A percentile compares a stretch with the other conserved stretches of the same genome.
Evolutionary conservation across 2,113 vertebrate species (phyloP).

Genomic region (Brachionichthys hirsutus): DNA sequence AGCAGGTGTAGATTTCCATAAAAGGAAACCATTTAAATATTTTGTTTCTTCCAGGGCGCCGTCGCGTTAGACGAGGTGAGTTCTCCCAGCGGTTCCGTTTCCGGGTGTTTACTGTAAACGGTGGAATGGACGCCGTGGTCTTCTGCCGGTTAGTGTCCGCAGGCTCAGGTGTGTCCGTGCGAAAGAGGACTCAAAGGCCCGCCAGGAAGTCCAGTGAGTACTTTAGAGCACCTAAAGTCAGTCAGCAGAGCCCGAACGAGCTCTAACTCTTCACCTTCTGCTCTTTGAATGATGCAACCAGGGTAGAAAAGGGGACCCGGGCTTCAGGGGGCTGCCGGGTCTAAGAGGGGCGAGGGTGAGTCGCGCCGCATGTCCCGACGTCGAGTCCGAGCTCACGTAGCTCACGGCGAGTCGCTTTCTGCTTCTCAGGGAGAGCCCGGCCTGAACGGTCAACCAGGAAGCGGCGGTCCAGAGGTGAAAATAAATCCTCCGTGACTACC

Average conservation of each 20-base stretch:
- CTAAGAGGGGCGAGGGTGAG: constrained; percentile 67
- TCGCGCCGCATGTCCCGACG: background rate
- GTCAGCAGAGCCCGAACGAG: background rate
- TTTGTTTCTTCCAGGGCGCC: constrained; percentile 67
- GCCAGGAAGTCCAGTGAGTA: constrained; percentile 82
- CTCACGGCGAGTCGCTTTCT: background rate
- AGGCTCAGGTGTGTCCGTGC: constrained; percentile 75
- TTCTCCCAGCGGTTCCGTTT: background rate
- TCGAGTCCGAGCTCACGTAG: background rate
- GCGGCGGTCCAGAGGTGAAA: constrained; percentile 79
- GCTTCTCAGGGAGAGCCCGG: constrained; percentile 79
- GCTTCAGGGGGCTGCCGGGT: constrained; percentile 61
- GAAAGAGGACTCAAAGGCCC: constrained; percentile 82
- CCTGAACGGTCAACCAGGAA: constrained; percentile 78
- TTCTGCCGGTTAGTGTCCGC: constrained; percentile 75
- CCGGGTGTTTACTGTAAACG: background rate
- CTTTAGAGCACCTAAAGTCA: background rate
- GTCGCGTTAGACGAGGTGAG: constrained; percentile 81
- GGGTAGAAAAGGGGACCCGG: constrained; percentile 73
- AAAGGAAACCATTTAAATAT: background rate
- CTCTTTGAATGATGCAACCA: constrained; percentile 20
- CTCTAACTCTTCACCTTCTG: background rate
- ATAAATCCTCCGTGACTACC: background rate
- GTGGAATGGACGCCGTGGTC: background rate
- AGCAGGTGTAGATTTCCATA: too few species aligned